Base-by-base conservation (phyloP, 2,888 invertebrate species). In the Catonia carolina region DNA sequence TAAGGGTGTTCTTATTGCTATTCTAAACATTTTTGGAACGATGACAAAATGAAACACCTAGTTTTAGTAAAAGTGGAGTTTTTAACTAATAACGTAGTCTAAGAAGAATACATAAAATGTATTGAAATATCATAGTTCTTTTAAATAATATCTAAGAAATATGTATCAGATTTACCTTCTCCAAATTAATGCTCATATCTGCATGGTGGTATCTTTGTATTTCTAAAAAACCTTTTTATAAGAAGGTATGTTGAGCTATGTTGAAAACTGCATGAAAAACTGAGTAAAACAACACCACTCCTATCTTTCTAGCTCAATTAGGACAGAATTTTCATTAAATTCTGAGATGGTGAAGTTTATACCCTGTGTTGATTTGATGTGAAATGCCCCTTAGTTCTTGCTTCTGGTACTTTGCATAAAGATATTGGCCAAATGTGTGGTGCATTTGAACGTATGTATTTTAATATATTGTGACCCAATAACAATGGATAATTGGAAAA, bases 401-500 rank as follows among this genome's bases (percentile, higher is more conserved):
- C 75, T 1, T 82, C 82, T 70, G 85, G 85, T 15, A 83, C 82
- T 0, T 67, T 85, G 31, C 84, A 85, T 67, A 70, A 74, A 2
- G 68, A 69, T 12, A 64, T 71, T 4, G 69, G 71, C 49, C 53
- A 64, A 23, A 77, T 77, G 62, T 75, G 80, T 1, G 85, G 85
- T 1, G 71, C 82, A 27, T 85, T 84, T 68, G 83, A 84, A 66
- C 81, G 83, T 65, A 72, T 76, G 42, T 84, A n/a, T 85, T 71
- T 80, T 79, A 1, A 70, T 85, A 37, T 72, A 81, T 18, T 75
- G 79, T 59, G 84, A 85, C 69, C 83, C 84, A 0, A 74, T 72
- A 50, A 70, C 73, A 22, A 73, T 77, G n/a, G 81, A 83, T 66
- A 83, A 81, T 67, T 85, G 82, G 81, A 84, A 83, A 70, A 77